Evolutionary conservation across 1,140 invertebrate species (phyloP), one percentile per base, ranked within the genome.

Genomic region (Diprion similis): DNA sequence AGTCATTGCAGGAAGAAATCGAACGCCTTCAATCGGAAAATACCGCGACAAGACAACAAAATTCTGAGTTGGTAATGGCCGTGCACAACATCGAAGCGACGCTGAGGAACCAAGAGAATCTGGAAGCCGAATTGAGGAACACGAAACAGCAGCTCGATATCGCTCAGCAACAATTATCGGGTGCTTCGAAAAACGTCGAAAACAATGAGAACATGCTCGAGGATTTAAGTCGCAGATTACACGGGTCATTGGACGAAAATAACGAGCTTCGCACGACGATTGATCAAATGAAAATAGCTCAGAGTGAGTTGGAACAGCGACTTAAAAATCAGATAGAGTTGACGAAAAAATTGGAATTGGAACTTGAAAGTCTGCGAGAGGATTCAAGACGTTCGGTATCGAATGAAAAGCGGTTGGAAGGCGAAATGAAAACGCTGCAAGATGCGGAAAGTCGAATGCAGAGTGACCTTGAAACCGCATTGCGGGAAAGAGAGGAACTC

Each of bases 11-110:
- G 0, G 83, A 83, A 17, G 80, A 87, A 46, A 72, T 85, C 17
- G 82, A 78, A 18, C 79, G 78, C 4, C 80, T 93, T 1, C 89
- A 89, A 79, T 78, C 85, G 18, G 90, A 92, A 77, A 89, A 91
- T 65, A 85, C 90, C 71, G 84, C 86, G 46, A 78, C 92, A 17
- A 89, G 89, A 78, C 84, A 83, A 19, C 81, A 89, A 17, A 90
- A 91, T 75, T 82, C 87, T 9, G 84, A 89, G 69, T 83, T 90
- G 45, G 81, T 83, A 9, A 76, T 79, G 45, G 82, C 79, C 0
- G 68, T 78, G 9, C 71, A 72, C 10, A 73, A 73, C 18, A 64
- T 80, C 17, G 76, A 80, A 47, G 77, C 65, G 7, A 70, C 75
- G 24, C 64, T 83, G 10, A 76, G 78, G 24, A 81, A 73, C 71